A percentile compares a stretch with the other conserved stretches of the same genome.
Evolutionary conservation across 2,113 vertebrate genomes (phyloP).

Genomic region (Eira barbara): DNA sequence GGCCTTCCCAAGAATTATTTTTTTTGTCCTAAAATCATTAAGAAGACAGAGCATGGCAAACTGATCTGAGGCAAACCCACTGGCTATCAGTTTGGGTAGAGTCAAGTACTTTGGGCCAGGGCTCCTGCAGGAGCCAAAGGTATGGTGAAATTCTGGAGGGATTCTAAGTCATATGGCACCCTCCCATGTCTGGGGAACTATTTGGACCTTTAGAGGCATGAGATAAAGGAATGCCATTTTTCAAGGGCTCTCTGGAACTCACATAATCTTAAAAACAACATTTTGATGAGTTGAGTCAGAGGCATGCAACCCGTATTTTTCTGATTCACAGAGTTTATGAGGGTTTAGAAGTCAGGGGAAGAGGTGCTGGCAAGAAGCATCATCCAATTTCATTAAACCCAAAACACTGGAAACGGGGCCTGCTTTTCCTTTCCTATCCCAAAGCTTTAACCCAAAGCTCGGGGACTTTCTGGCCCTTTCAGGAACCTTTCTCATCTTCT

Average conservation of each 20-base stretch:
- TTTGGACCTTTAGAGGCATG: not conserved
- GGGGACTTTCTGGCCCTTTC: not conserved
- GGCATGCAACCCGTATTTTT: slow-evolving; percentile 14
- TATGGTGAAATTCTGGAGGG: not conserved
- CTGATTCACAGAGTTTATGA: not conserved
- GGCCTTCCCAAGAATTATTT: not conserved
- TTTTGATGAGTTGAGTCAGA: slow-evolving; percentile 19
- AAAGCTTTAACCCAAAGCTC: not conserved
- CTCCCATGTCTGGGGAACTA: not conserved
- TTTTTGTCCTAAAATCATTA: not conserved
- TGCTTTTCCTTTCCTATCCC: not conserved
- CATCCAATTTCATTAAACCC: not conserved
- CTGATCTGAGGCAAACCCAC: not conserved
- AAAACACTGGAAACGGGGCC: not conserved
- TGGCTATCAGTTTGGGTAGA: not conserved
- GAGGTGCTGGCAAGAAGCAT: not conserved
- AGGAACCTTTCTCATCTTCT: not conserved
- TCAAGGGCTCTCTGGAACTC: not conserved
- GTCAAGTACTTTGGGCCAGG: not conserved
- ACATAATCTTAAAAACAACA: not conserved
- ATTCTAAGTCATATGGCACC: not conserved
- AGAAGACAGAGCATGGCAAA: not conserved
- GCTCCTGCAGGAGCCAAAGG: not conserved
- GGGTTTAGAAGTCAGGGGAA: not conserved
- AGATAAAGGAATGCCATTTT: not conserved